phyloP scores from a whole-genome alignment of 2,113 vertebrate genomes.

The Nematolebias whitei region DNA sequence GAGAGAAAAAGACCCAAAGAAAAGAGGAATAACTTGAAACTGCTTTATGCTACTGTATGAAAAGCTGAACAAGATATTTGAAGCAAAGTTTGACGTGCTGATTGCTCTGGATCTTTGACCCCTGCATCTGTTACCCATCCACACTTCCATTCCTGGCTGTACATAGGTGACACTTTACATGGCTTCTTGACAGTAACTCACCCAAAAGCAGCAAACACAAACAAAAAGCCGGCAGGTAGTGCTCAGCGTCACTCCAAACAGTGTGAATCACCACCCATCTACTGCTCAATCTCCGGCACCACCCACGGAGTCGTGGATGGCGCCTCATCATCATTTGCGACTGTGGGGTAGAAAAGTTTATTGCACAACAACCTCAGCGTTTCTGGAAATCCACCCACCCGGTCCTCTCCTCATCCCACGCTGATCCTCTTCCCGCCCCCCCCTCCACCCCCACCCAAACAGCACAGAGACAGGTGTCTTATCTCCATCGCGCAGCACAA shows the following conservation, averaged over 20 bases:
- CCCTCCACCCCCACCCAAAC: conserved; percentile 23
- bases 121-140: conserved; percentile 18
- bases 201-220: conserved; percentile 60
- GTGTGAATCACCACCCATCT: conserved; percentile 63
- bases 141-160: conserved; percentile 16
- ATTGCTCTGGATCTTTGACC: conserved; percentile 6
- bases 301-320: conserved; percentile 71
- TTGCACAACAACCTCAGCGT: conserved; percentile 73
- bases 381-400: conserved; percentile 65
- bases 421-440: conserved; percentile 1
- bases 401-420: conserved; percentile 47
- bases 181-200: conserved; percentile 57
- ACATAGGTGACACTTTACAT: conserved; percentile 30
- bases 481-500: conserved; percentile 80
- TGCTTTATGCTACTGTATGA: neutral
- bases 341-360: conserved; percentile 69
- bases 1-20: too few species aligned
- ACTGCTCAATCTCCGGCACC: conserved; percentile 60
- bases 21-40: too few species aligned
- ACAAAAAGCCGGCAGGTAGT: conserved; percentile 57
- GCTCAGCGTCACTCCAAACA: conserved; percentile 64
- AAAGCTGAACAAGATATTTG: conserved; percentile 6
- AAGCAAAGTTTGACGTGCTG: conserved; percentile 17
- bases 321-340: conserved; percentile 71
- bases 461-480: conserved; percentile 81